These are phyloP conservation scores for Peromyscus melanophrys DNA, from an alignment of 2,797 vertebrate species.

Conservation along the genomic window DNA sequence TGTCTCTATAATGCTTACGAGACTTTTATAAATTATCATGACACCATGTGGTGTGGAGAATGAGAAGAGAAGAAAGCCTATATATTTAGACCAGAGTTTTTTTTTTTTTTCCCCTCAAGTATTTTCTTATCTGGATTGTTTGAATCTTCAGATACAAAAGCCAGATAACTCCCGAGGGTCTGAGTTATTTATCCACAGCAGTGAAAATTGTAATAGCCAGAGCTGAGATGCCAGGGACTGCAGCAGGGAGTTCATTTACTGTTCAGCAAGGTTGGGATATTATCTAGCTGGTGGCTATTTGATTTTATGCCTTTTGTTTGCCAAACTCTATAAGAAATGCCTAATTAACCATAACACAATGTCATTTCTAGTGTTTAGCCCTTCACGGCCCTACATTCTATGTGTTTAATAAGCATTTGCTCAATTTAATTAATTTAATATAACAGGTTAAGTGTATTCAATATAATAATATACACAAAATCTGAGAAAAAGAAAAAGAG, in stretches of 20 bases:
- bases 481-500: not conserved
- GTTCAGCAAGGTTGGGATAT: not conserved
- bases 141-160: not conserved
- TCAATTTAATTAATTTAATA: not conserved
- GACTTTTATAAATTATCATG: not conserved
- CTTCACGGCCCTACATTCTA: not conserved
- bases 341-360: not conserved
- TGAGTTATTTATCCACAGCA: not conserved
- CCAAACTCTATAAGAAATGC: conserved; percentile 2
- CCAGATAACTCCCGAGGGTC: not conserved
- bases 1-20: not conserved
- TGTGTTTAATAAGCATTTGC: not conserved
- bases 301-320: conserved; percentile 1
- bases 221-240: not conserved
- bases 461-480: not conserved
- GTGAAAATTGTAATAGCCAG: not conserved
- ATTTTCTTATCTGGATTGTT: not conserved
- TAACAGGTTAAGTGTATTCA: not conserved
- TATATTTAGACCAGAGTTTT: not conserved
- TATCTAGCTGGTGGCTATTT: not conserved
- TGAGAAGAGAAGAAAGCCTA: not conserved
- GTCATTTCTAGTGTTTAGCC: not conserved
- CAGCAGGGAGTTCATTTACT: not conserved
- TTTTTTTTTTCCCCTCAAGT: not conserved
- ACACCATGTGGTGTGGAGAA: not conserved